These are phyloP conservation scores for Sebastes oblongus DNA, from an alignment of 2,797 vertebrate genomes.

Conservation along the genomic window DNA sequence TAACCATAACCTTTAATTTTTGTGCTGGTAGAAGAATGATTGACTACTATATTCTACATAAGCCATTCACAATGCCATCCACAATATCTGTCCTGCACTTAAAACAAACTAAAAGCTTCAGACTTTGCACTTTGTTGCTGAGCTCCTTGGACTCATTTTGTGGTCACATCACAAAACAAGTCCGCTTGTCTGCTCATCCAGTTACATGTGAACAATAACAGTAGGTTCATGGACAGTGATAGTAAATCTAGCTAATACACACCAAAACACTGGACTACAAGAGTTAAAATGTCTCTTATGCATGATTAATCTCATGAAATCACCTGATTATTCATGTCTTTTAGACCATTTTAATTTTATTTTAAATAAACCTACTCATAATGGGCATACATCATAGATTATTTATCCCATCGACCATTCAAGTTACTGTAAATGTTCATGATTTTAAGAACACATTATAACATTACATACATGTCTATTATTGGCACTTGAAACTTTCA, in stretches of 20 bases:
- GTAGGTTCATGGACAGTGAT: background rate
- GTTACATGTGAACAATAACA: background rate
- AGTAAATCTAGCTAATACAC: background rate
- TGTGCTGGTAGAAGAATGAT: background rate
- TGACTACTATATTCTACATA: background rate
- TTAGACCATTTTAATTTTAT: background rate
- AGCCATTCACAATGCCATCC: background rate
- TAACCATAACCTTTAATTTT: background rate
- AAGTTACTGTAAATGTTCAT: background rate
- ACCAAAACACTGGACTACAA: background rate
- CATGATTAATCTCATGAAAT: background rate
- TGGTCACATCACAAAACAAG: background rate
- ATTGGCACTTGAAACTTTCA: background rate
- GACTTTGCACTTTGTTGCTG: background rate
- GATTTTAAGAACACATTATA: background rate
- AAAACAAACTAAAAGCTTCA: background rate
- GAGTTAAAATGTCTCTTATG: background rate
- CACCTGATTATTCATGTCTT: background rate
- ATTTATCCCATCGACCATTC: background rate
- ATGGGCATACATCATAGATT: background rate
- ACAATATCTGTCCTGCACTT: background rate
- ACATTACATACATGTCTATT: slow-evolving; percentile 1
- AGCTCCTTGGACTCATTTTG: background rate
- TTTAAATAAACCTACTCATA: background rate
- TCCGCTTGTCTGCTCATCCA: background rate